These are phyloP conservation scores for Ichneumoninae sp. DNA, from an alignment of 2,888 invertebrate genomes.

Conservation along the genomic window DNA sequence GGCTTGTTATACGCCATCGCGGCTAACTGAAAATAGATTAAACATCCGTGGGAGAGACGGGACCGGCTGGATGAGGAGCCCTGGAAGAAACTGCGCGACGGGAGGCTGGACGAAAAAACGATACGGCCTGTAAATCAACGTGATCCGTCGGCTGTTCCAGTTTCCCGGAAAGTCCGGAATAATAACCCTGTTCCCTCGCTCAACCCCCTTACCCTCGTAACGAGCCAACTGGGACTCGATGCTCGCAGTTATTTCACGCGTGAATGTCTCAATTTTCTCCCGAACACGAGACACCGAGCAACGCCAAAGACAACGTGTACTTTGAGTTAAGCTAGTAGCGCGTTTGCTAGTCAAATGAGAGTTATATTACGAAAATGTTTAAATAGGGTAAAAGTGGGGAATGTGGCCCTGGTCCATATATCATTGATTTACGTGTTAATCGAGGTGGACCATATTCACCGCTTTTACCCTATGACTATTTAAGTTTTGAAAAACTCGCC, in stretches of 20 bases:
- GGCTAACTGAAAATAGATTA: slow-evolving; percentile 60
- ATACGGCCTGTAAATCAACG: slow-evolving; percentile 42
- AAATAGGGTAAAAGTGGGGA: too few relatives aligned
- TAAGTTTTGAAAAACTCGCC: too few relatives aligned
- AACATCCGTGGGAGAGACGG: slow-evolving; percentile 39
- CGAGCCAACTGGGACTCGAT: not conserved
- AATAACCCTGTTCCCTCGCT: not conserved
- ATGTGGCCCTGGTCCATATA: too few relatives aligned
- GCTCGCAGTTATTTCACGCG: not conserved
- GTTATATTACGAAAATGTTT: too few relatives aligned
- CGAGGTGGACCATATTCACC: too few relatives aligned
- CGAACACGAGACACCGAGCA: not conserved
- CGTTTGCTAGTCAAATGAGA: too few relatives aligned
- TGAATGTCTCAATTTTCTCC: not conserved
- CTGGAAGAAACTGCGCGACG: slow-evolving; percentile 6
- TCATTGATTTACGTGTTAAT: too few relatives aligned
- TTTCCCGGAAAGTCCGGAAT: slow-evolving; percentile 26
- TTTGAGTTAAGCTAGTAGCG: not conserved
- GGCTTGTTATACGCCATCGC: slow-evolving; percentile 39
- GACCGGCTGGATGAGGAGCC: slow-evolving; percentile 10
- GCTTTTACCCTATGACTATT: too few relatives aligned
- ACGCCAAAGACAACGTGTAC: not conserved
- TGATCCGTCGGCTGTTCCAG: slow-evolving; percentile 17
- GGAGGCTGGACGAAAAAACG: slow-evolving; percentile 27
- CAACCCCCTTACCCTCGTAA: not conserved